A percentile compares a stretch with the other conserved stretches of the same genome.
Evolutionary conservation across 2,113 vertebrate genomes (phyloP).

Genomic region (Pampusana beccarii): DNA sequence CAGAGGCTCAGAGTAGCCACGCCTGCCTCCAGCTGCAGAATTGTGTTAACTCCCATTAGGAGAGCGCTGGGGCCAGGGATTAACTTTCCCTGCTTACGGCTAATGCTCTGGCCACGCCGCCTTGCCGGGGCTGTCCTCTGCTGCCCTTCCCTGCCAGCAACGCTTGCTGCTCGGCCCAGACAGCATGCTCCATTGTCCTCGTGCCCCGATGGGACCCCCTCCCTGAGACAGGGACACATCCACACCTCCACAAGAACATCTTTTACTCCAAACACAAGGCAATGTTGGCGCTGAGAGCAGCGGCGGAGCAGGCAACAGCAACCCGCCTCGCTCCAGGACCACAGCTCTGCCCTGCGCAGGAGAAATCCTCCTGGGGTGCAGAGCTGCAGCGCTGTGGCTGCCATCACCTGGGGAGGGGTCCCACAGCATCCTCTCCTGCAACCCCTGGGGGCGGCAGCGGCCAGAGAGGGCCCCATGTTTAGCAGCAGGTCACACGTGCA

Average conservation of each 20-base stretch:
- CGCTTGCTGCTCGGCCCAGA: background rate
- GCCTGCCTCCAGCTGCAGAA: background rate
- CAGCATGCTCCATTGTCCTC: background rate
- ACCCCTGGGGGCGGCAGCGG: background rate
- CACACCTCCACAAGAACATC: conserved; percentile 18
- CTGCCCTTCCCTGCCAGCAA: background rate
- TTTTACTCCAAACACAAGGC: conserved; percentile 65
- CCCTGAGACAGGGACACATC: background rate
- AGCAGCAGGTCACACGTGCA: background rate
- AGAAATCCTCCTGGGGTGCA: background rate
- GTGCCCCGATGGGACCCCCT: background rate
- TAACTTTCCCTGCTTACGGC: conserved; percentile 33
- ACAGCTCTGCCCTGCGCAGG: background rate
- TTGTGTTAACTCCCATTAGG: background rate
- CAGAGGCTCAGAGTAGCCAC: accelerated
- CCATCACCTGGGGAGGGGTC: background rate
- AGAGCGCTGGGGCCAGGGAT: background rate
- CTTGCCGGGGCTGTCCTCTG: accelerated
- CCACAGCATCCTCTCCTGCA: background rate
- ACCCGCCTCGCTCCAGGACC: background rate
- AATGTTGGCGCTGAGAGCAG: background rate
- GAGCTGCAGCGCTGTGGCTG: background rate
- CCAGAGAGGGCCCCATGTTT: background rate
- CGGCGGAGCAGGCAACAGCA: background rate
- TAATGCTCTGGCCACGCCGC: background rate